phyloP scores from a whole-genome alignment of 1,140 invertebrate species.

The Cotesia vestalis region DNA sequence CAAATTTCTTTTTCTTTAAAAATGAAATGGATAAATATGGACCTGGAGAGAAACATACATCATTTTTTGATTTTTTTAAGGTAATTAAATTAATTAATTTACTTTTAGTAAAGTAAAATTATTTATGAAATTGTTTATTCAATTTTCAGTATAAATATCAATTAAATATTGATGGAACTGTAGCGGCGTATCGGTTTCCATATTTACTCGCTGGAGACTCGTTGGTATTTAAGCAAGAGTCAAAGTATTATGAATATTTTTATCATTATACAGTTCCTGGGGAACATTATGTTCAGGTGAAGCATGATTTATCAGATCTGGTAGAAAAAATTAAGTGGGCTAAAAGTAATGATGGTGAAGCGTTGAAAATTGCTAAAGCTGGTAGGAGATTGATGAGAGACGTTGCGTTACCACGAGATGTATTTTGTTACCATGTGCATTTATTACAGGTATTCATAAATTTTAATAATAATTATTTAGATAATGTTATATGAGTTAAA shows the following conservation, averaged over 20 bases:
- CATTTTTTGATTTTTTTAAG: conserved; percentile 96
- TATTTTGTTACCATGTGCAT: conserved; percentile 89
- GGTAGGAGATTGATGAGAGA: conserved; percentile 79
- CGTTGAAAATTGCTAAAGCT: conserved; percentile 74
- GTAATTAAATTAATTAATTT: conserved; percentile 67
- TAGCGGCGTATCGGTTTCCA: conserved; percentile 93
- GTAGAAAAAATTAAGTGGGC: conserved; percentile 85
- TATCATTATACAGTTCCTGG: conserved; percentile 80
- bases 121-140: neutral
- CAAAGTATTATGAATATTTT: conserved; percentile 94
- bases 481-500: neutral
- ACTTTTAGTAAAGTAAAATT: neutral
- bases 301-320: conserved; percentile 82
- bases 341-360: conserved; percentile 78
- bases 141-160: conserved; percentile 92
- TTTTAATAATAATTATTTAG: conserved; percentile 29
- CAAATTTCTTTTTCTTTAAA: conserved; percentile 96
- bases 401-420: conserved; percentile 83
- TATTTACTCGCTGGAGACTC: conserved; percentile 89
- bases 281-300: conserved; percentile 87
- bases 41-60: conserved; percentile 82
- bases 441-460: conserved; percentile 73
- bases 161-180: conserved; percentile 93
- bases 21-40: conserved; percentile 88
- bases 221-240: conserved; percentile 91